Evolutionary conservation across 2,888 invertebrate species (phyloP).

Genomic region (Stenolophus ochropezus): DNA sequence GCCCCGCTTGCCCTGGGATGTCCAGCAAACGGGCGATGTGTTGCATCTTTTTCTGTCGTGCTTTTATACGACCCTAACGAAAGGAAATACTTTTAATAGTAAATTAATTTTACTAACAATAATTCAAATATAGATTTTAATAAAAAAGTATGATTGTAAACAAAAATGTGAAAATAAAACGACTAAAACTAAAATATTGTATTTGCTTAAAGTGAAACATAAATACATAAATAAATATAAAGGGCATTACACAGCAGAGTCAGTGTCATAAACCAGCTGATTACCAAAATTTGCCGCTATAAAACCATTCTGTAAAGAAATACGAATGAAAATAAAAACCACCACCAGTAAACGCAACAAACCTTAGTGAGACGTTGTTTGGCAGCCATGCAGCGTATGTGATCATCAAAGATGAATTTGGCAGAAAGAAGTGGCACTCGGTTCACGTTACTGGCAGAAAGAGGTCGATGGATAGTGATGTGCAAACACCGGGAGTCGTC

Average conservation of each 20-base stretch:
- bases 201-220: constrained; percentile 39
- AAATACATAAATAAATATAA: constrained; percentile 38
- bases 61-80: constrained; percentile 88
- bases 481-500: constrained; percentile 97
- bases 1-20: constrained; percentile 79
- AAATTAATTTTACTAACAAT: too few species aligned
- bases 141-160: too few species aligned
- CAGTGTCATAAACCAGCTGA: constrained; percentile 19
- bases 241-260: constrained; percentile 16
- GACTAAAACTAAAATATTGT: constrained; percentile 38
- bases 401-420: constrained; percentile 98
- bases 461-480: constrained; percentile 91
- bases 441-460: constrained; percentile 75
- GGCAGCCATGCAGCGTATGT: constrained; percentile 99
- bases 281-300: constrained; percentile 36
- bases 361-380: constrained; percentile 92
- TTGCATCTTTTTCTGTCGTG: constrained; percentile 97
- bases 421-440: constrained; percentile 89
- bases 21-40: constrained; percentile 95
- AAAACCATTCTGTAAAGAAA: constrained; percentile 42
- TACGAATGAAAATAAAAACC: constrained; percentile 18
- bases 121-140: too few species aligned
- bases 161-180: constrained; percentile 21
- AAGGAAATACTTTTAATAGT: background rate
- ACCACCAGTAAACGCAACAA: constrained; percentile 54